Percentiles rank a stretch among this genome's conserved stretches.
These are phyloP conservation scores for Bergia puertoricense DNA, from an alignment of 92 coral and sea anemone genomes.

Conservation along the genomic window DNA sequence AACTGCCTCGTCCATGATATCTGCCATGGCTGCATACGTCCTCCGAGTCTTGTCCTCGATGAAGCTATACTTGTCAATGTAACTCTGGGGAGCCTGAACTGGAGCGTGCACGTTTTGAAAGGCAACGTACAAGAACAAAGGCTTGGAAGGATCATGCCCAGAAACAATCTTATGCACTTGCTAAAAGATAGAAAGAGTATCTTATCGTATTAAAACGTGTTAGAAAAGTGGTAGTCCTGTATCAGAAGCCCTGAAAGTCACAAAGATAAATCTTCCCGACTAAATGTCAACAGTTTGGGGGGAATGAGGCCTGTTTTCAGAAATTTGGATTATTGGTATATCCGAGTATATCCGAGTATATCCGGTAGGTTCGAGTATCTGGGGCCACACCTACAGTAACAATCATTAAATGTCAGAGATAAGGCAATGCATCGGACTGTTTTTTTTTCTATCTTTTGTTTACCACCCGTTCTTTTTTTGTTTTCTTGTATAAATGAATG, in stretches of 20 bases:
- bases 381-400: neutral
- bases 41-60: constrained; percentile 69
- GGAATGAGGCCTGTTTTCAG: neutral
- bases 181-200: constrained; percentile 25
- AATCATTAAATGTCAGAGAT: no score
- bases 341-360: no score
- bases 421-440: no score
- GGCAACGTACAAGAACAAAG: constrained; percentile 76
- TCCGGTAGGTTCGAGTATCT: neutral
- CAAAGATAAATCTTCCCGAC: neutral
- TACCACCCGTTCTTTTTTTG: no score
- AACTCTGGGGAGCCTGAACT: constrained; percentile 72
- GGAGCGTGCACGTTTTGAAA: constrained; percentile 82
- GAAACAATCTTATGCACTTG: constrained; percentile 59
- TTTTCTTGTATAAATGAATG: no score
- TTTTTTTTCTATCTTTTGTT: no score
- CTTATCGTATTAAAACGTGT: neutral
- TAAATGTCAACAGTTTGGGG: neutral
- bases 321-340: neutral
- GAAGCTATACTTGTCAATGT: constrained; percentile 66
- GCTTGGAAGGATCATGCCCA: constrained; percentile 59
- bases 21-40: constrained; percentile 79
- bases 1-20: constrained; percentile 85
- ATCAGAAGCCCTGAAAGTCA: neutral
- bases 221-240: neutral